A percentile compares a stretch with the other conserved stretches of the same genome.
phyloP scores from a whole-genome alignment of 92 coral and sea anemone species.

The Phenganax stokvisi region DNA sequence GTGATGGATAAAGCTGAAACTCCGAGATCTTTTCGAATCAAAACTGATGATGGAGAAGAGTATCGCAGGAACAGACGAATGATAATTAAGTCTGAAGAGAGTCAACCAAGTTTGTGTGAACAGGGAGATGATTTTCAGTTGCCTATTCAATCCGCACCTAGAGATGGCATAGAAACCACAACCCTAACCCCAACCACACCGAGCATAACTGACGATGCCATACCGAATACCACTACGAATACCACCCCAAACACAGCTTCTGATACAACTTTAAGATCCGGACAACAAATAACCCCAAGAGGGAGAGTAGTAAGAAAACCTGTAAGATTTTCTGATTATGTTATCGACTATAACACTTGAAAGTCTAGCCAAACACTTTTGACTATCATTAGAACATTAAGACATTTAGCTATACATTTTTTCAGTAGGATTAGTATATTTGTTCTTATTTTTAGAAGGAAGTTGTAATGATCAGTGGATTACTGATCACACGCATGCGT shows the following conservation, averaged over 20 bases:
- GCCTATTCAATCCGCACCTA: not conserved
- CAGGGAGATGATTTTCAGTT: no score
- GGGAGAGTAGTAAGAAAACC: constrained; percentile 30
- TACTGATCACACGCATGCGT: no score
- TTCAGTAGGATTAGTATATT: not conserved
- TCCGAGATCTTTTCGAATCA: constrained; percentile 28
- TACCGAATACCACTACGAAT: no score
- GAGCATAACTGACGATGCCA: not conserved
- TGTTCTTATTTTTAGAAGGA: not conserved
- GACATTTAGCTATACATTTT: not conserved
- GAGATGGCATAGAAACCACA: not conserved
- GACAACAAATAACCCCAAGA: constrained; percentile 34
- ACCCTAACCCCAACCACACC: not conserved
- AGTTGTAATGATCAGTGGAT: not conserved
- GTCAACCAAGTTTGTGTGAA: no score
- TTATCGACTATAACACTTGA: no score
- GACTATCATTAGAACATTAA: not conserved
- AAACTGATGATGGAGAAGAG: no score
- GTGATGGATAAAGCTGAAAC: constrained; percentile 27
- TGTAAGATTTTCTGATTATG: constrained; percentile 30
- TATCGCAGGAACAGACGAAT: constrained; percentile 30
- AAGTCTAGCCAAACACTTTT: not conserved
- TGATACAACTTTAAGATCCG: no score
- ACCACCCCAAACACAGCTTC: no score
- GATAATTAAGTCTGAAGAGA: constrained; percentile 16